Evolutionary conservation across 2,113 vertebrate species (phyloP), one percentile per base, ranked within the genome.

Genomic region (Ameiurus melas): DNA sequence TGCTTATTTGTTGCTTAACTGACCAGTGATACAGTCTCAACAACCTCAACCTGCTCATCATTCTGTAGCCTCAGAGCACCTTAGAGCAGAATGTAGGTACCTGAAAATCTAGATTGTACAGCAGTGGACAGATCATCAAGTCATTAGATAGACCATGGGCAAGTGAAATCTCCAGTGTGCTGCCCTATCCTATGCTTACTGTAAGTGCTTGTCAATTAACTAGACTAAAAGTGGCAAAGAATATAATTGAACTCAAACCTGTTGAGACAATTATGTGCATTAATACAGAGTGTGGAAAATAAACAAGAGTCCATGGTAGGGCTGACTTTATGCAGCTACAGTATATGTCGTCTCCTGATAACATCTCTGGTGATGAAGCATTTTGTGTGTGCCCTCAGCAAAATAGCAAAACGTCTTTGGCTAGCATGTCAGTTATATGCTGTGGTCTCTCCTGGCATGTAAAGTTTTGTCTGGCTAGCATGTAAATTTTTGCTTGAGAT

Each of bases 41-140:
- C 60, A 79, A 62, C 58, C 30, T 53, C 62, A 83, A 51, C 84
- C 47, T 66, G 88, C 60, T 84, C 81, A 86, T 58, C 33, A 33
- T 86, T 79, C 27, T 51, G 9, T 64, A 60, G 51, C 75, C 73
- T 80, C 53, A 71, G 55, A 43, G 36, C 36, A 64, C 10, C 57
- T 83, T 8, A 2, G 58, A 83, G 51, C 77, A 80, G 27, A 55
- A 79, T 13, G 27, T 55, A 55, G 27, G 47, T 33, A 55, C 2
- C 51, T 80, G 16, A 30, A 55, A 2, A 55, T 55, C 27, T 80
- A 30, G 27, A 80, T 6, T 19, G 77, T 80, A 9, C 77, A 55
- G 51, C 43, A 30, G 77, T 55, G 27, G 27, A 80, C 51, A 30
- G 47, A 80, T 80, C 51, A 55, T 30, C 51, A 55, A 33, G n/a